Base-by-base conservation (phyloP, 2,888 invertebrate species). In the Rhingia campestris region DNA sequence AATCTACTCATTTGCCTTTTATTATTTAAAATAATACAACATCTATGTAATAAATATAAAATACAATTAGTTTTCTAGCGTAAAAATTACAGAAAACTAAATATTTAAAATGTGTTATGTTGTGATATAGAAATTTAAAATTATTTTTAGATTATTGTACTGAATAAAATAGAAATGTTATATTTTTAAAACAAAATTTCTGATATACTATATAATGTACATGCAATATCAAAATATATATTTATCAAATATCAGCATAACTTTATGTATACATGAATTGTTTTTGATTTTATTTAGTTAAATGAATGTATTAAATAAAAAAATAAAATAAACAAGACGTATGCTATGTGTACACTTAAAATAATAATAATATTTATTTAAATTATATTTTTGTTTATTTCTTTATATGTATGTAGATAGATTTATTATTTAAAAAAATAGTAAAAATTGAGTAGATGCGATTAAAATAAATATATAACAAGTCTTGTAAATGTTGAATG, bases 61-160 rank as follows among this genome's bases (percentile, higher is more conserved):
- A 14, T 54, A 14, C 4, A 73, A 47, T 63, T 53, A 35, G 53
- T 14, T 49, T 32, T 53, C 12, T 45, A 51, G 56, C 53, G 54
- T 59, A 39, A 41, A 58, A 41, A 41, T 14, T 37, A 35, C 43
- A 70, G 6, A 64, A 63, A 72, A 58, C 61, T 70, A 58, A 73
- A 67, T 74, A 61, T 74, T 74, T 69, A 56, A 63, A 74, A 80
- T 63, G 61, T 80, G 80, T 80, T 80, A 67, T 69, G 80, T 80
- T 80, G 80, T 80, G 80, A 80, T 80, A 80, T 74, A 74, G 69
- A 74, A 54, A 63, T 56, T 80, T 79, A 73, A 67, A 74, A 74
- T 69, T 67, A 56, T 67, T 80, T 74, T 80, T 74, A 69, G 67
- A 74, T 74, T 22, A 53, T 66, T 63, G 39, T 80, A 63, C 61